Percentiles rank a stretch among this genome's conserved stretches.
Evolutionary conservation across 1,140 invertebrate genomes (phyloP).

Genomic region (Tyrophagus putrescentiae): DNA sequence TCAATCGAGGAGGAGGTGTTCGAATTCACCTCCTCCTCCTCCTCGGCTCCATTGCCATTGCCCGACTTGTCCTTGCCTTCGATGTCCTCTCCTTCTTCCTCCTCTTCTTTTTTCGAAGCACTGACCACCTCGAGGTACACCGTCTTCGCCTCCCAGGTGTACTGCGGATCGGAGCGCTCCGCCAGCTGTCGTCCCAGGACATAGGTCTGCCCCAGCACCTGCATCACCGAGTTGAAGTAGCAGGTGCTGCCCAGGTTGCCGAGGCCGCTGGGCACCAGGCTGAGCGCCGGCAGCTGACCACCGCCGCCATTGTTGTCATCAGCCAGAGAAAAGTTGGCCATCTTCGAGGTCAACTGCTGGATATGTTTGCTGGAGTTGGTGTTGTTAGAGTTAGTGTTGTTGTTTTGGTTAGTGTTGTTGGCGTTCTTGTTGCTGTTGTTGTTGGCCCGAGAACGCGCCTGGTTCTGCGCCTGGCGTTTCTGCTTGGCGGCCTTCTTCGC

Average conservation of each 20-base stretch:
- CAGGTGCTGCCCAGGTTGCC: constrained; percentile 43
- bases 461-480: no score
- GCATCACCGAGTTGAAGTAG: constrained; percentile 47
- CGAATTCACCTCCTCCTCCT: no score
- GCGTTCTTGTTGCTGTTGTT: no score
- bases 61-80: background rate
- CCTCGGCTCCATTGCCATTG: background rate
- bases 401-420: no score
- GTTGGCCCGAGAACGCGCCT: no score
- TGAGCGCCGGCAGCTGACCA: background rate
- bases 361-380: no score
- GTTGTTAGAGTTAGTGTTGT: no score
- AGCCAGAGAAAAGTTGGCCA: no score
- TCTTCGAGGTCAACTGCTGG: no score
- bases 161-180: constrained; percentile 42
- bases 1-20: no score
- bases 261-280: constrained; percentile 30
- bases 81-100: background rate
- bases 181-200: constrained; percentile 55
- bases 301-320: no score
- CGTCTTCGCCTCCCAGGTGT: constrained; percentile 36
- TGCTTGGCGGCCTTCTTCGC: no score
- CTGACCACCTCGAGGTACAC: constrained; percentile 4
- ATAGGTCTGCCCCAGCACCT: constrained; percentile 58
- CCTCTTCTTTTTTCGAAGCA: constrained; percentile 13